Evolutionary conservation across 2,888 invertebrate genomes (phyloP).

Genomic region (Laothoe populi): DNA sequence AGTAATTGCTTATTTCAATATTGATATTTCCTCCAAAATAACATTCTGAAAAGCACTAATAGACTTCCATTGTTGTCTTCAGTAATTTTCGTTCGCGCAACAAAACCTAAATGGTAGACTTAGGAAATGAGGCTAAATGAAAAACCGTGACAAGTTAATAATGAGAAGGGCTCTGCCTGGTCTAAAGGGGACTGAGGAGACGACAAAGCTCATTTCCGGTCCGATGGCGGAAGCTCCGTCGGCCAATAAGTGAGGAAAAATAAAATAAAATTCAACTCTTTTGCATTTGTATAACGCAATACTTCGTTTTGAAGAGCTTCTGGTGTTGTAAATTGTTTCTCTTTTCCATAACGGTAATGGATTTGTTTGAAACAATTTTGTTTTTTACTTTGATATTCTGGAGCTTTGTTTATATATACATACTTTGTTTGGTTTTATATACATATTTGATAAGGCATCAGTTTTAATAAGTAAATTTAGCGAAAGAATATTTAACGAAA

Average conservation of each 20-base stretch:
- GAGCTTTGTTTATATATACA: neutral
- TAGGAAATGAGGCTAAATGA: constrained; percentile 55
- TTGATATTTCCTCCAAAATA: too few relatives aligned
- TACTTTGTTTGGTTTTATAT: constrained; percentile 1
- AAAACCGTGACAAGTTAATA: constrained; percentile 66
- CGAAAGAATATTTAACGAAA: neutral
- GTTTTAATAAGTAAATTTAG: too few relatives aligned
- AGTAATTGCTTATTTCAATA: too few relatives aligned
- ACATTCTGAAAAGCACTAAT: neutral
- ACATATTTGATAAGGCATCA: neutral
- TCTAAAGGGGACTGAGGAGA: constrained; percentile 42
- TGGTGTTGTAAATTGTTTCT: constrained; percentile 22
- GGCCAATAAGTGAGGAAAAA: constrained; percentile 69
- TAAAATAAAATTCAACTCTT: constrained; percentile 68
- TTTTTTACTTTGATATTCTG: neutral
- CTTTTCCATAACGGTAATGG: constrained; percentile 21
- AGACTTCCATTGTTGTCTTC: neutral
- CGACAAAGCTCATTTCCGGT: constrained; percentile 80
- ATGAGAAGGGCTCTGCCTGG: constrained; percentile 53
- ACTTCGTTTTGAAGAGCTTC: constrained; percentile 19
- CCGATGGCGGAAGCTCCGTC: constrained; percentile 68
- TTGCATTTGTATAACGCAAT: constrained; percentile 37
- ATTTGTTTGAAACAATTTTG: constrained; percentile 16
- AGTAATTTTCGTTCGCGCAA: neutral
- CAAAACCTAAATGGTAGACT: constrained; percentile 30